These are phyloP conservation scores for Octopus sinensis DNA, from an alignment of 1,140 invertebrate genomes.

Conservation along the genomic window DNA sequence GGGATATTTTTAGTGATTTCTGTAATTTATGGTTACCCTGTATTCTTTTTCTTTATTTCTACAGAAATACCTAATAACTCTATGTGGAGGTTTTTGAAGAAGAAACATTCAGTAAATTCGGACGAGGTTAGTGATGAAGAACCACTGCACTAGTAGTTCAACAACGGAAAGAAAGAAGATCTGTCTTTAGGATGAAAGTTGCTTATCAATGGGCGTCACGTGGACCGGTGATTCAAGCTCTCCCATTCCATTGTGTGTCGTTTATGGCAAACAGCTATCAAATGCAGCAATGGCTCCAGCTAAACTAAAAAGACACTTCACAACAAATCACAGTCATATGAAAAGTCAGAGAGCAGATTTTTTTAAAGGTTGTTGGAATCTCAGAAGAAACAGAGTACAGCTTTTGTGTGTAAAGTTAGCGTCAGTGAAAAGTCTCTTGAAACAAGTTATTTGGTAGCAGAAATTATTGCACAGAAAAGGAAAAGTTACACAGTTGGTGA, in stretches of 20 bases:
- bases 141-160: neutral
- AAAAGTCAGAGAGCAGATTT: neutral
- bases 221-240: neutral
- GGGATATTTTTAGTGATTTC: no score
- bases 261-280: neutral
- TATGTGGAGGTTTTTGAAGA: neutral
- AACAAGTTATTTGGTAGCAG: slow-evolving; percentile 2
- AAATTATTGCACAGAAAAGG: slow-evolving; percentile 8
- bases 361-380: neutral
- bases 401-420: neutral
- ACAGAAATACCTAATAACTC: slow-evolving; percentile 8
- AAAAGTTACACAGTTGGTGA: slow-evolving; percentile 7
- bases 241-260: neutral
- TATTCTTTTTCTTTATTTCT: neutral
- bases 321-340: slow-evolving; percentile 4
- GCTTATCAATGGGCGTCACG: neutral
- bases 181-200: neutral
- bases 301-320: slow-evolving; percentile 6
- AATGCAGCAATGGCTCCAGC: neutral
- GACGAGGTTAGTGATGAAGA: slow-evolving; percentile 1
- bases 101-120: neutral
- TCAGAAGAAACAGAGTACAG: neutral
- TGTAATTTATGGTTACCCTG: no score
- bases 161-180: neutral
- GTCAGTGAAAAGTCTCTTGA: neutral